phyloP scores from a whole-genome alignment of 2,888 invertebrate species.

The Napeogenes inachia region DNA sequence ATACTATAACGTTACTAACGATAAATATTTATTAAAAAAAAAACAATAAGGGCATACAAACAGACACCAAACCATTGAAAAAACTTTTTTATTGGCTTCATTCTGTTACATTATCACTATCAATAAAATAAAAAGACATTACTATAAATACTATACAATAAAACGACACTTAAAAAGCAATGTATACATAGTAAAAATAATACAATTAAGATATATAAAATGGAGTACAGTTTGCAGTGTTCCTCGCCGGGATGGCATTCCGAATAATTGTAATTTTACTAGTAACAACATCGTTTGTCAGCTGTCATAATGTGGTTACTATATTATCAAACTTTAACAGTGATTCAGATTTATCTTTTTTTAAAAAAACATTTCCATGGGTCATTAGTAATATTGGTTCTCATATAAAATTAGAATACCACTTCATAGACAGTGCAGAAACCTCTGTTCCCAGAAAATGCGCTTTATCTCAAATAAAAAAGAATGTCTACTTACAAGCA shows the following conservation, averaged over 20 bases:
- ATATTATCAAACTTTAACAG: conserved; percentile 38
- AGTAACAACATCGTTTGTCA: conserved; percentile 9
- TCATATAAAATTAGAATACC: conserved; percentile 32
- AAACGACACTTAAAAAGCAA: background rate
- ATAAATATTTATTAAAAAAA: no score
- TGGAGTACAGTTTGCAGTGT: background rate
- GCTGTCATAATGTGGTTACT: conserved; percentile 32
- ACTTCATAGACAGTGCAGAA: conserved; percentile 34
- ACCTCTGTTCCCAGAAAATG: conserved; percentile 35
- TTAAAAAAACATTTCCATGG: conserved; percentile 37
- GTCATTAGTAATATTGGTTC: conserved; percentile 38
- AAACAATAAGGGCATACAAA: background rate
- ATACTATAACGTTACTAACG: no score
- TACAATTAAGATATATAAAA: background rate
- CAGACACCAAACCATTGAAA: background rate
- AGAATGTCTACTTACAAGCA: conserved; percentile 30
- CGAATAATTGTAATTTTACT: conserved; percentile 8
- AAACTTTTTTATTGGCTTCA: background rate
- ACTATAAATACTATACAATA: background rate
- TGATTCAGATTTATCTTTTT: conserved; percentile 35
- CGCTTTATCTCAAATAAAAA: conserved; percentile 31
- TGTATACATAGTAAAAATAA: background rate
- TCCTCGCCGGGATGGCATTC: background rate
- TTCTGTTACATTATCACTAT: background rate
- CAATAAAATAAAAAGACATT: background rate